phyloP scores from a whole-genome alignment of 2,888 invertebrate genomes.

The Morpho deidamia region DNA sequence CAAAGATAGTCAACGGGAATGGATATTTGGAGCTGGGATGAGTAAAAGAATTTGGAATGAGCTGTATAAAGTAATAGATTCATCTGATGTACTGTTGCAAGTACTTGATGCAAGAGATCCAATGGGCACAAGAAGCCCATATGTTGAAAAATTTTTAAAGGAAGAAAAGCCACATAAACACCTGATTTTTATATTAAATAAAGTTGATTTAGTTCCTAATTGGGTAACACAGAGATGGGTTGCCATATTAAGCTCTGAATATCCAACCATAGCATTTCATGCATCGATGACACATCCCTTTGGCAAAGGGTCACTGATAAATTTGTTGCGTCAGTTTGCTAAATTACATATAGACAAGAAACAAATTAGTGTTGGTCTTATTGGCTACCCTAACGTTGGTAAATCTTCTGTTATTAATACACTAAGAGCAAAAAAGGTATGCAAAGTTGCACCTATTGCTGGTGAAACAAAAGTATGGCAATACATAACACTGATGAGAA shows the following conservation, averaged over 20 bases:
- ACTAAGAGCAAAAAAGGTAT: slow-evolving; percentile 96
- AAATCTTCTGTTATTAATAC: slow-evolving; percentile 99
- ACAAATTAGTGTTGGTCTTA: slow-evolving; percentile 99
- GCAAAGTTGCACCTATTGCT: slow-evolving; percentile 98
- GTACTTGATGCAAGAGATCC: slow-evolving; percentile 99
- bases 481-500: slow-evolving; percentile 97
- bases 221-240: slow-evolving; percentile 99
- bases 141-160: slow-evolving; percentile 93
- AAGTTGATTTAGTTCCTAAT: slow-evolving; percentile 96
- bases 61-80: slow-evolving; percentile 98
- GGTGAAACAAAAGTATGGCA: slow-evolving; percentile 99
- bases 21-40: slow-evolving; percentile 97
- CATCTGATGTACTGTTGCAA: slow-evolving; percentile 97
- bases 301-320: slow-evolving; percentile 97
- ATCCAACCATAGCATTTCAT: slow-evolving; percentile 99
- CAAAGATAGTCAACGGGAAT: slow-evolving; percentile 90
- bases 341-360: slow-evolving; percentile 97
- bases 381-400: slow-evolving; percentile 99
- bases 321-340: slow-evolving; percentile 95
- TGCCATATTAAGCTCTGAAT: slow-evolving; percentile 93
- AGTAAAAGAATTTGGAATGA: slow-evolving; percentile 99
- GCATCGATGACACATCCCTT: slow-evolving; percentile 99
- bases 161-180: slow-evolving; percentile 99
- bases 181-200: slow-evolving; percentile 97
- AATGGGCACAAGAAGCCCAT: slow-evolving; percentile 94